Evolutionary conservation across 2,797 vertebrate species (phyloP), one percentile per base, ranked within the genome.

Genomic region (Tarsius wallacei): DNA sequence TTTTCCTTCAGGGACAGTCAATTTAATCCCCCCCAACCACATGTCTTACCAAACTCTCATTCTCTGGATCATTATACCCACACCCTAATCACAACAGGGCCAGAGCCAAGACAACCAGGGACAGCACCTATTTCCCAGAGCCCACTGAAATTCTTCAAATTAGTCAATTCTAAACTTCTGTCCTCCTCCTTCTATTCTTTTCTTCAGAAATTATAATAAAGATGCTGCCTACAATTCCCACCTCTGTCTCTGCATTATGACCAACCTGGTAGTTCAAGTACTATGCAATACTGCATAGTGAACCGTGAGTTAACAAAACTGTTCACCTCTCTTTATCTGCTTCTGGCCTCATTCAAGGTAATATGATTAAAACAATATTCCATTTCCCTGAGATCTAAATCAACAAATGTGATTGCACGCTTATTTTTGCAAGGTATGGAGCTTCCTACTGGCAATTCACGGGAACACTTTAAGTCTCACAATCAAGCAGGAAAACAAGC

Each of bases 161-260:
- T 71, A 33, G 42, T 3, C 28, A 17, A 16, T 33, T 5, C 14
- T 8, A 49, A 21, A 12, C 5, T 4, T 77, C 5, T 36, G 1
- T 2, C 3, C 15, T 51, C 2, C 15, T 11, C 33, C 42, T 71
- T 12, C 11, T 59, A 51, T 28, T 91, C 13, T 21, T 91, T 49
- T 36, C 22, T 49, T 36, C 11, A 26, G 66, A 28, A 71, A 68
- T 49, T n/a, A 21, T 70, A 71, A 36, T 49, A 33, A 28, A 33
- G 22, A 2, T 82, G 2, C 2, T 33, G 10, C 3, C 16, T 24
- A 73, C 2, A 71, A 15, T 78, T 1, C 0, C 9, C 14, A 11
- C 19, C 0, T 1, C 2, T 61, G 10, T 82, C 12, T 33, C 53
- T 49, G 22, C 2, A 15, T 80, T 51, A 42, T 31, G n/a, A 64